A percentile compares a stretch with the other conserved stretches of the same genome.
Conservation (phyloP, 2,113 vertebrate species). For the Eubucco bourcierii region DNA sequence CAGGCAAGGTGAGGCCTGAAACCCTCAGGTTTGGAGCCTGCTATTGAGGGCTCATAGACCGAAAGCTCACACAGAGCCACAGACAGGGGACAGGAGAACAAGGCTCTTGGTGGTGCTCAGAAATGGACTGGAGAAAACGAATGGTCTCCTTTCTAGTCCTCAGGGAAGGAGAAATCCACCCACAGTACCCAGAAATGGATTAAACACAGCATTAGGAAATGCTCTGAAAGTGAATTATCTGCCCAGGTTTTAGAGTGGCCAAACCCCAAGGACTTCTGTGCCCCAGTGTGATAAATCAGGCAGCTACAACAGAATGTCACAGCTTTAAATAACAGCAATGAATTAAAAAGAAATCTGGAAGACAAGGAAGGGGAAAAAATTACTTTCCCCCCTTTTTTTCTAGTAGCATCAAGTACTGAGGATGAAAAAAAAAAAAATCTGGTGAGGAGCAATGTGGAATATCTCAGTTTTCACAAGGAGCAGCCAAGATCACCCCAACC, state of each 20-base stretch:
- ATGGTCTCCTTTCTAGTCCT: neutral
- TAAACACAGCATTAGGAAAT: accelerated
- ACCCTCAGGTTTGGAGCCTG: neutral
- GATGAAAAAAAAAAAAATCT: neutral
- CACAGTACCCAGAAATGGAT: accelerated
- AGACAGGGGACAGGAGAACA: accelerated
- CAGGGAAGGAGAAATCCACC: too few relatives aligned
- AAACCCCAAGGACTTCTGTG: neutral
- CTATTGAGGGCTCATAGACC: neutral
- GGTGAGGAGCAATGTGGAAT: accelerated
- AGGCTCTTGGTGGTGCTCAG: accelerated
- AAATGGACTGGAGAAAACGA: accelerated
- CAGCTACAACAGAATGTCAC: accelerated
- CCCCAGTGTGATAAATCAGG: accelerated
- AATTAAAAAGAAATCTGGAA: neutral
- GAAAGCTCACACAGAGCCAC: neutral
- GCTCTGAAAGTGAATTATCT: neutral
- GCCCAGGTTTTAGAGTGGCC: accelerated
- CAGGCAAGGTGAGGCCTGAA: neutral
- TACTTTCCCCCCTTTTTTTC: too few relatives aligned
- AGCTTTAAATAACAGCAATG: neutral
- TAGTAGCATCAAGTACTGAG: neutral
- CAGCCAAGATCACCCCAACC: neutral
- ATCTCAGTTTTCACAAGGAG: too few relatives aligned
- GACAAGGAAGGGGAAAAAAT: neutral